Percentiles rank a stretch among this genome's conserved stretches.
Evolutionary conservation across 37 sponge, comb jelly and placozoan species (phyloP).

Genomic region (Crambe crambe): DNA sequence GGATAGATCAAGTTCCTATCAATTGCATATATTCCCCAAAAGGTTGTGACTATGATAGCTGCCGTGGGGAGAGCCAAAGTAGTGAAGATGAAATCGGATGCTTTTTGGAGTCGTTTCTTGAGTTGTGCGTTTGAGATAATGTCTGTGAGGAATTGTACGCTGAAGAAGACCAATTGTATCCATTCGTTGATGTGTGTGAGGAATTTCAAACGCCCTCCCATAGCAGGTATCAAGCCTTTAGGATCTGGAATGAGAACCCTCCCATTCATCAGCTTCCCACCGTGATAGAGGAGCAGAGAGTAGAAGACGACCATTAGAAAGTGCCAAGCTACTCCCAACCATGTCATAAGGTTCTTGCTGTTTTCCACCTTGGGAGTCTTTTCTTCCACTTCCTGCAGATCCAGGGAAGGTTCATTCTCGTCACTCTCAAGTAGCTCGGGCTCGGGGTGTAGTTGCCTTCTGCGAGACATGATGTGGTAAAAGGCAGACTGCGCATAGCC

Average conservation of each 20-base stretch:
- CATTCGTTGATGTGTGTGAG: slow-evolving; percentile 80
- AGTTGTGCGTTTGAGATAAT: slow-evolving; percentile 40
- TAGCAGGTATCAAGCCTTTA: not conserved
- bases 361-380: too few relatives aligned
- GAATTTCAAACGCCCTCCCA: slow-evolving; percentile 70
- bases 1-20: slow-evolving; percentile 72
- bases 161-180: slow-evolving; percentile 61
- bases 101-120: slow-evolving; percentile 19
- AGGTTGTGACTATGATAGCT: slow-evolving; percentile 44
- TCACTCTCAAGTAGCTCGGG: too few relatives aligned
- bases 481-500: too few relatives aligned
- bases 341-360: too few relatives aligned
- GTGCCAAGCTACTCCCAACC: slow-evolving; percentile 10
- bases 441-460: too few relatives aligned
- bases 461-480: too few relatives aligned
- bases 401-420: too few relatives aligned
- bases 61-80: slow-evolving; percentile 44
- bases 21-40: slow-evolving; percentile 75
- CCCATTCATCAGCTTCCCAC: not conserved
- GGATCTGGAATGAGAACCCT: not conserved
- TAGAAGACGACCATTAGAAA: slow-evolving; percentile 8
- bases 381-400: too few relatives aligned
- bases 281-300: slow-evolving; percentile 25
- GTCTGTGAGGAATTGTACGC: slow-evolving; percentile 61
- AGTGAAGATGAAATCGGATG: slow-evolving; percentile 49